These are phyloP conservation scores for Saccopteryx bilineata DNA, from an alignment of 2,113 vertebrate species.

Conservation along the genomic window DNA sequence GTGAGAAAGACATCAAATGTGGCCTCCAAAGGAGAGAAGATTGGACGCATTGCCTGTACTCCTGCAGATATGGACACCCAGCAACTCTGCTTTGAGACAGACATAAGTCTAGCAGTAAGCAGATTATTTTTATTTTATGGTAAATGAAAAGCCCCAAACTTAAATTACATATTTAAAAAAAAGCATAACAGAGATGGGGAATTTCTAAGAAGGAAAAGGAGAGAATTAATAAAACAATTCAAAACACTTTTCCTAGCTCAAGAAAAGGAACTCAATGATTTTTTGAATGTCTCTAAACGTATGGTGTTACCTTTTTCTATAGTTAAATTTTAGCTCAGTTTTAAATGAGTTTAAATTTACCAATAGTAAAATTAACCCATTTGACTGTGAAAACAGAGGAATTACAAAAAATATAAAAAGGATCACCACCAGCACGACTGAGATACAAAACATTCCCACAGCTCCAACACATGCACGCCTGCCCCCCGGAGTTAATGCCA, in stretches of 20 bases:
- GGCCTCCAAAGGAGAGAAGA: not conserved
- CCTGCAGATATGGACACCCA: not conserved
- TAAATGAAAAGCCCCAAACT: not conserved
- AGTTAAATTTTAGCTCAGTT: not conserved
- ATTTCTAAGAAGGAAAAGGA: not conserved
- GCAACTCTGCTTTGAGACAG: not conserved
- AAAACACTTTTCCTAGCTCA: not conserved
- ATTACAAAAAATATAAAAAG: not conserved
- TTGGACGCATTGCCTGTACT: not conserved
- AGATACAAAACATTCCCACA: not conserved
- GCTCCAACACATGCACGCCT: rapidly evolving
- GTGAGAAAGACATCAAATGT: conserved; percentile 20
- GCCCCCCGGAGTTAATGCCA: not conserved
- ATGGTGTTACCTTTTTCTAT: not conserved
- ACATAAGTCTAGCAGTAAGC: not conserved
- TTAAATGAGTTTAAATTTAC: not conserved
- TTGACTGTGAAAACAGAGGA: not conserved
- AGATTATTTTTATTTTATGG: not conserved
- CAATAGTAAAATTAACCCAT: not conserved
- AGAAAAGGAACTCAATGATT: not conserved
- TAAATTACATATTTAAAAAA: not conserved
- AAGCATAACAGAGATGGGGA: not conserved
- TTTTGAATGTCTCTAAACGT: not conserved
- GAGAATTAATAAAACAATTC: not conserved
- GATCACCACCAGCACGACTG: not conserved